These are phyloP conservation scores for Hypomesus transpacificus DNA, from an alignment of 2,113 vertebrate genomes.

Conservation along the genomic window DNA sequence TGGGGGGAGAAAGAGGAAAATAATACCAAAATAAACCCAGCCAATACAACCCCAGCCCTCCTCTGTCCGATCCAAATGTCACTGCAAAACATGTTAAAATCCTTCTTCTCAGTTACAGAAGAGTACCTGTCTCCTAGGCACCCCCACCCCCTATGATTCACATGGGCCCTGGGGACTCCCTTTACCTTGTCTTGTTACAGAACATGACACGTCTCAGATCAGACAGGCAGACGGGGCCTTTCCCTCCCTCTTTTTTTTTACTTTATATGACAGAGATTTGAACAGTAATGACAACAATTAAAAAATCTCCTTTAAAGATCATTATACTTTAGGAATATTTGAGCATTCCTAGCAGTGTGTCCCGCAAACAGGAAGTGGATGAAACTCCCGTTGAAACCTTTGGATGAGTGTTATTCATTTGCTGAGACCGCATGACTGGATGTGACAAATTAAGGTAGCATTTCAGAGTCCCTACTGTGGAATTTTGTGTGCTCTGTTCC, in stretches of 20 bases:
- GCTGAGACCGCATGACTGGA: neutral
- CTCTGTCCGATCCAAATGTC: neutral
- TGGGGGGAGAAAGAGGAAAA: too few relatives aligned
- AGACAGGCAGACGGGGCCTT: too few relatives aligned
- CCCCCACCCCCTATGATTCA: too few relatives aligned
- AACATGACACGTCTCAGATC: too few relatives aligned
- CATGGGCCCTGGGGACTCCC: too few relatives aligned
- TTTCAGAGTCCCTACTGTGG: neutral
- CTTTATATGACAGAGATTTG: too few relatives aligned
- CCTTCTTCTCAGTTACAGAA: neutral
- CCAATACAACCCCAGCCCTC: neutral
- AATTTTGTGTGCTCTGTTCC: too few relatives aligned
- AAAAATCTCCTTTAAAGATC: too few relatives aligned
- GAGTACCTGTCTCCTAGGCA: neutral
- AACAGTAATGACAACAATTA: too few relatives aligned
- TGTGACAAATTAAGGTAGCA: neutral
- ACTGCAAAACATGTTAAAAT: neutral
- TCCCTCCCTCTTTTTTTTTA: too few relatives aligned
- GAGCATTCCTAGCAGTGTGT: neutral
- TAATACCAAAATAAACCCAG: neutral
- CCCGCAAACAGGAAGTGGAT: neutral
- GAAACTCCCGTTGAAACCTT: neutral
- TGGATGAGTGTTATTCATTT: neutral
- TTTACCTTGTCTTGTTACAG: too few relatives aligned
- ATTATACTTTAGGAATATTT: too few relatives aligned